Evolutionary conservation across 2,113 vertebrate genomes (phyloP).

Genomic region (Pseudopodoces humilis): DNA sequence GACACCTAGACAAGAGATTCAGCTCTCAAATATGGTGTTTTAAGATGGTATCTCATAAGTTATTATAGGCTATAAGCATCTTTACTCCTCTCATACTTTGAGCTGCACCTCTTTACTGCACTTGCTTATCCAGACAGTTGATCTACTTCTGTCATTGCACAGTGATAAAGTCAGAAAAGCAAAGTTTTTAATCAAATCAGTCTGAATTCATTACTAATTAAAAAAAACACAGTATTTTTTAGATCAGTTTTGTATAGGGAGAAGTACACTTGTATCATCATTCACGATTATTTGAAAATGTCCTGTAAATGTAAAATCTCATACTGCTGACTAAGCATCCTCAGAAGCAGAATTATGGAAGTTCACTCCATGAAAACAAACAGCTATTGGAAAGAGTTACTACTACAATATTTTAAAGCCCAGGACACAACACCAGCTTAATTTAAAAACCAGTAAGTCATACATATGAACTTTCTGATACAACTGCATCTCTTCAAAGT

Average conservation of each 20-base stretch:
- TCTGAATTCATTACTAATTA: neutral
- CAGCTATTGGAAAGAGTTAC: neutral
- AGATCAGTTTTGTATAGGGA: neutral
- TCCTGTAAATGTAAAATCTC: neutral
- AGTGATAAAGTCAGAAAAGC: neutral
- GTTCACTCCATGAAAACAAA: neutral
- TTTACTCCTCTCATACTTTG: neutral
- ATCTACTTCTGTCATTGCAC: neutral
- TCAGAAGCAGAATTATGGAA: neutral
- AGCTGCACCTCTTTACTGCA: neutral
- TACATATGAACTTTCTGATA: neutral
- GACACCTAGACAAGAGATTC: neutral
- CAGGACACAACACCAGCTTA: neutral
- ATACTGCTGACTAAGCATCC: neutral
- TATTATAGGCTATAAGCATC: neutral
- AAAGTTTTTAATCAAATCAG: neutral
- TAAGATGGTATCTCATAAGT: neutral
- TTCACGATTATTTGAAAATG: neutral
- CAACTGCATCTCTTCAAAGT: neutral
- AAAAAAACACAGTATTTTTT: neutral
- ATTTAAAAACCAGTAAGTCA: neutral
- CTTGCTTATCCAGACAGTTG: neutral
- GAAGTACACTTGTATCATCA: neutral
- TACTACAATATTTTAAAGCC: neutral
- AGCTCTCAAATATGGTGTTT: neutral